Base-by-base conservation (phyloP, 2,888 invertebrate species). In the Aphodius granarius region DNA sequence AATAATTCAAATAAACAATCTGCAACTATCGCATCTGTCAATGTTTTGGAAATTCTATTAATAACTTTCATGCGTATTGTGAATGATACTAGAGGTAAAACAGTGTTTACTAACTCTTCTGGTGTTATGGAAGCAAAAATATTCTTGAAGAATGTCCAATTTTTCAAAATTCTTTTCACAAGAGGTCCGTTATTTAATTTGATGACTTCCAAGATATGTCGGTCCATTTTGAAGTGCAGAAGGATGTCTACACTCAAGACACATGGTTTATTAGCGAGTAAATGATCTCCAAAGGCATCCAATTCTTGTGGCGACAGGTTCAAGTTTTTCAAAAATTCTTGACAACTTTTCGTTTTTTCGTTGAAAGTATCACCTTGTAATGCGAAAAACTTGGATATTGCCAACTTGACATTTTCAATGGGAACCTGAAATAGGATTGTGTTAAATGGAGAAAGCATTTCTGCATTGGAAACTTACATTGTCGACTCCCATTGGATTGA, bases 141-240 rank as follows among this genome's bases (percentile, higher is more conserved):
- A 18, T 73, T 68, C 16, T 78, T 73, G n/a, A 75, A 73, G 66
- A 79, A 77, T 5, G 66, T 43, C 79, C 78, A 78, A n/a, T 66
- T 43, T 72, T 76, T 79, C n/a, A 79, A 75, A 73, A 79, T 68
- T 66, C 71, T 75, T 4, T 65, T 5, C 62, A 79, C 76, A 5
- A 73, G 71, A 5, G 63, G 16, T 0, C 72, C 19, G 73, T 78
- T 79, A 64, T 75, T 77, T 43, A 64, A 22, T 73, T 79, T 77
- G 9, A 79, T 21, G 1, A 79, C 23, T 70, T 79, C 76, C 5
- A 78, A 18, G 2, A 78, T 19, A 4, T 76, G 73, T 1, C 71
- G 66, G 16, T 74, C 21, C 71, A 66, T 75, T 71, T 71, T 71
- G 71, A 75, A 79, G 43, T 71, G 73, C 21, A 78, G 43, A 5